Base-by-base conservation (phyloP, 2,113 vertebrate genomes). In the Myxocyprinus asiaticus region DNA sequence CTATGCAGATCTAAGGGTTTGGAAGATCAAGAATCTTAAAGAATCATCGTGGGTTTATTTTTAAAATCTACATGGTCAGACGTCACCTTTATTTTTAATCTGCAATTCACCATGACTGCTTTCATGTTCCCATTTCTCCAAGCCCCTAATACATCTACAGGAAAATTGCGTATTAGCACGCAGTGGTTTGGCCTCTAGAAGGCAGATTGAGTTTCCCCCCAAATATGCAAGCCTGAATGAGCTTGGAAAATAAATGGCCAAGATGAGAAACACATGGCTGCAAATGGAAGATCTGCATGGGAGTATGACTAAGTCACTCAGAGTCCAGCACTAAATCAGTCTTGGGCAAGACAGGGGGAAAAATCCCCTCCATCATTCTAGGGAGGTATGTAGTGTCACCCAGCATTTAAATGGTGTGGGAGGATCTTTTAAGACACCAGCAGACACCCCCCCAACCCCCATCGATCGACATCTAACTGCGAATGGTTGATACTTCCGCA, bases 201-300 rank as follows among this genome's bases (percentile, higher is more conserved):
- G 81, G 72, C 73, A 66, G 88, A 90, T 88, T 74, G 67, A 84
- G 85, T 93, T 91, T 90, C 89, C 83, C 72, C 85, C 87, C 83
- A 90, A 91, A 86, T 81, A 88, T 87, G 87, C 67, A 67, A 58
- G 43, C 71, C 80, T 51, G 81, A 89, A 69, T 62, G 86, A 83
- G 84, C 80, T 77, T 82, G 85, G 87, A 89, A 89, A 87, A 88
- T 81, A 87, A 85, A 80, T 44, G 83, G 69, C 56, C 79, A 71
- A 88, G 90, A 94, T 92, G 89, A 83, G 86, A 92, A 92, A 89
- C 92, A 94, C 89, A 92, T 94, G 91, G 84, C 67, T 62, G 76
- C 12, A 64, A 33, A 33, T 58, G 72, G 75, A 42, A 71, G 71
- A 68, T 33, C 22, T 33, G 22, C 22, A 33, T 33, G 22, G 22